phyloP scores from a whole-genome alignment of 2,113 vertebrate species.

The Ochotona princeps region DNA sequence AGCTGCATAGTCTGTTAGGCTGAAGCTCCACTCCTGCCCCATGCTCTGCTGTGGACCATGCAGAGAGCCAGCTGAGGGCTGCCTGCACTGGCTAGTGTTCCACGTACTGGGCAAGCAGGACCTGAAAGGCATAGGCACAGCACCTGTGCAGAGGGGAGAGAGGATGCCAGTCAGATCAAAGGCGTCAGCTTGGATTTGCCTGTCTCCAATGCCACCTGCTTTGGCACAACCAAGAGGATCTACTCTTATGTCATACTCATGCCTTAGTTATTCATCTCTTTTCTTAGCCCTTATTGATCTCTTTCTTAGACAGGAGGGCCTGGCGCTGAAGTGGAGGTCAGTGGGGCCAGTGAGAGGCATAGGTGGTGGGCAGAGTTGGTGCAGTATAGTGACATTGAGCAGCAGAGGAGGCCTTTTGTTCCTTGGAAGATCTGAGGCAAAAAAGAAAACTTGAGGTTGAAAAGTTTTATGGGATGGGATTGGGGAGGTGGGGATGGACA shows the following conservation, averaged over 20 bases:
- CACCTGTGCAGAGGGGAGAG: not conserved
- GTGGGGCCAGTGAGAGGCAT: not conserved
- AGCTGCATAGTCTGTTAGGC: not conserved
- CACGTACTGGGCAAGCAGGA: not conserved
- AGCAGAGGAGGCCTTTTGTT: not conserved
- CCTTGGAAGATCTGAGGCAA: not conserved
- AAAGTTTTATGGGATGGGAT: not conserved
- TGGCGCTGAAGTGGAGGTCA: fast-evolving
- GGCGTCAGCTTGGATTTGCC: not conserved
- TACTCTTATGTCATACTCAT: not conserved
- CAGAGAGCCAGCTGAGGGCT: not conserved
- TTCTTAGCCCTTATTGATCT: not conserved
- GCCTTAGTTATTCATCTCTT: not conserved
- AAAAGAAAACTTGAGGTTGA: not conserved
- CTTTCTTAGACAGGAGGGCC: not conserved
- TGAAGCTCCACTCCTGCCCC: no score
- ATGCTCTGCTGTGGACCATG: fast-evolving
- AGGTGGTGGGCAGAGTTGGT: not conserved
- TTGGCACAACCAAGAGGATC: not conserved
- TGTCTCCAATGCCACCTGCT: not conserved
- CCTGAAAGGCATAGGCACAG: not conserved
- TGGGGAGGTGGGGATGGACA: no score
- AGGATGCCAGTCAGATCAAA: not conserved
- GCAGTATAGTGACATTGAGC: not conserved
- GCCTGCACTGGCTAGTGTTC: not conserved